phyloP scores from a whole-genome alignment of 2,797 vertebrate genomes.

The Hypotaenidia philippensis region DNA sequence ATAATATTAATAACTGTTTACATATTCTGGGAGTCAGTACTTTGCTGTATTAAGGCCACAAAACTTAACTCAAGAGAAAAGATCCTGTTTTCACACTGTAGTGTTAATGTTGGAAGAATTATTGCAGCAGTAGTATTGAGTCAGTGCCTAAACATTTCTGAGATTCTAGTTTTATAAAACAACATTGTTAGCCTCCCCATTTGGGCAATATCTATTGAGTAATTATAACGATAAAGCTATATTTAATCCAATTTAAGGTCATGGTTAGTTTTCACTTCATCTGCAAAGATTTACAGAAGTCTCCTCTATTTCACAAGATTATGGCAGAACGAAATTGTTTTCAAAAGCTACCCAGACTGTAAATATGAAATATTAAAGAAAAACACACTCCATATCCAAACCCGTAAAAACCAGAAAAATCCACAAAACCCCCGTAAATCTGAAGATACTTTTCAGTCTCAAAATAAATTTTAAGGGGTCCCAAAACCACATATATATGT shows the following conservation, averaged over 20 bases:
- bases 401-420: background rate
- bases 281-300: background rate
- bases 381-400: background rate
- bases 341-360: background rate
- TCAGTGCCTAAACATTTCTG: background rate
- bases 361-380: background rate
- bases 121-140: background rate
- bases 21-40: background rate
- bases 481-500: background rate
- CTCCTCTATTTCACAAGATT: background rate
- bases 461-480: background rate
- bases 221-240: background rate
- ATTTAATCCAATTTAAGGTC: background rate
- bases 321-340: background rate
- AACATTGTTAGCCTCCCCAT: background rate
- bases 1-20: background rate
- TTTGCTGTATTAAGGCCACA: background rate
- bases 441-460: background rate
- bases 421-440: background rate
- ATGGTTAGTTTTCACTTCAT: background rate
- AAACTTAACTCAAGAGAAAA: background rate
- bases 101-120: background rate
- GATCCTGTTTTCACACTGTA: background rate
- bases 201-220: background rate
- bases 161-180: background rate